Conservation (phyloP, 2,888 invertebrate genomes). For the Nycteola revayana region DNA sequence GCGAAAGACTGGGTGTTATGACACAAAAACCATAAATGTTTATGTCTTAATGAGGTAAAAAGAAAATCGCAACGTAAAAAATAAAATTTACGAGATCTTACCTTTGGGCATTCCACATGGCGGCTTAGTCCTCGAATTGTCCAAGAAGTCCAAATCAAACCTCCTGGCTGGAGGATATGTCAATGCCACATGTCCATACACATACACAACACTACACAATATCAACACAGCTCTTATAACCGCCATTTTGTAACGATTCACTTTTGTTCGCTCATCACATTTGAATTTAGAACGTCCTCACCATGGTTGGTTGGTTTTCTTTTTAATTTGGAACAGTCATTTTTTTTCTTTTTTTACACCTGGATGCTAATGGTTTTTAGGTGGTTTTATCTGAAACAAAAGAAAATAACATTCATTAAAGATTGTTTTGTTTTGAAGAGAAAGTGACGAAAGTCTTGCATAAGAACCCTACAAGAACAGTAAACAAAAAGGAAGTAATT, state of each 20-base stretch:
- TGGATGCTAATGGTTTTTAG: no score
- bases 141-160: slow-evolving; percentile 95
- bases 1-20: no score
- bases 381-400: slow-evolving; percentile 27
- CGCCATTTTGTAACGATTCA: slow-evolving; percentile 49
- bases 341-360: slow-evolving; percentile 5
- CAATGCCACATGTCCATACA: slow-evolving; percentile 88
- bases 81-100: no score
- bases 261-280: slow-evolving; percentile 26
- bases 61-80: no score
- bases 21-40: no score
- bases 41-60: no score
- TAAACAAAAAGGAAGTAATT: no score
- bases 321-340: slow-evolving; percentile 17
- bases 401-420: no score
- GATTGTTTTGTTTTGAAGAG: no score
- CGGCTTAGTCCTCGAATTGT: slow-evolving; percentile 92
- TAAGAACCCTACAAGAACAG: no score
- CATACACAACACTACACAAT: slow-evolving; percentile 46
- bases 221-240: slow-evolving; percentile 44
- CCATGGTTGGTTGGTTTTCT: slow-evolving; percentile 20
- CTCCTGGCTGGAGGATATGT: slow-evolving; percentile 95
- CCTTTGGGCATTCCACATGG: slow-evolving; percentile 98
- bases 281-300: slow-evolving; percentile 32
- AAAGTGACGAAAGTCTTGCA: no score